phyloP scores from a whole-genome alignment of 2,113 vertebrate species.

The Lepisosteus osseus region DNA sequence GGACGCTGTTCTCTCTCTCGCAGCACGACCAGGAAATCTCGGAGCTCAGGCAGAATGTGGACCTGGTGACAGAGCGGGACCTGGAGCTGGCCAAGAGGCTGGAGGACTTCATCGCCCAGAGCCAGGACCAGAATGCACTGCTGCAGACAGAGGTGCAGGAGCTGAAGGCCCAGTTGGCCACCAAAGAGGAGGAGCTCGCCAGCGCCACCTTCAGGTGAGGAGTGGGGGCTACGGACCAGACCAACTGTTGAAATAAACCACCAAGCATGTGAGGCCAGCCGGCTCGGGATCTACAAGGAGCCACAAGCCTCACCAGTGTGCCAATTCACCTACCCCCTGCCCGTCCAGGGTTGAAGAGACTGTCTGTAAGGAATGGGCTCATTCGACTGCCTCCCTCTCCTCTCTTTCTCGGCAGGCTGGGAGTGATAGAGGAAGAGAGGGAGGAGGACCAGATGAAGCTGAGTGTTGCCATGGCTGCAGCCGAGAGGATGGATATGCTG shows the following conservation, averaged over 20 bases:
- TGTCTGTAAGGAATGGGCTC: background rate
- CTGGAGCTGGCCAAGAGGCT: constrained; percentile 71
- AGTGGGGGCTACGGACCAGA: background rate
- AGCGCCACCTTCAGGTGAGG: constrained; percentile 67
- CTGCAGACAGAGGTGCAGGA: constrained; percentile 63
- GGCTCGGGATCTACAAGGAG: no score
- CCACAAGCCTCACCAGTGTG: background rate
- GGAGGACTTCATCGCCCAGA: constrained; percentile 69
- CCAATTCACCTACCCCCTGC: background rate
- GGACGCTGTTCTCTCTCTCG: background rate
- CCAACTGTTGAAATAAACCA: no score
- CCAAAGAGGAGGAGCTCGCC: constrained; percentile 65
- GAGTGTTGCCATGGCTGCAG: constrained; percentile 56
- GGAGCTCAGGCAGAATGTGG: constrained; percentile 59
- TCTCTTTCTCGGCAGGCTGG: constrained; percentile 53
- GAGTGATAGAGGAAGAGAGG: constrained; percentile 69
- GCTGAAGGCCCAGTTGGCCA: constrained; percentile 58
- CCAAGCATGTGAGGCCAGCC: no score
- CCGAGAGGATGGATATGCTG: constrained; percentile 64
- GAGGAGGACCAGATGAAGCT: constrained; percentile 74
- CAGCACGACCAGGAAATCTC: constrained; percentile 66
- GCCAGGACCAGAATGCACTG: constrained; percentile 62
- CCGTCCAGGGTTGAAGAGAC: background rate
- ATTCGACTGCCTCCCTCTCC: background rate
- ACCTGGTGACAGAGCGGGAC: constrained; percentile 67